Conservation (phyloP, 2,797 vertebrate genomes). For the Melanotaenia trifasciata region DNA sequence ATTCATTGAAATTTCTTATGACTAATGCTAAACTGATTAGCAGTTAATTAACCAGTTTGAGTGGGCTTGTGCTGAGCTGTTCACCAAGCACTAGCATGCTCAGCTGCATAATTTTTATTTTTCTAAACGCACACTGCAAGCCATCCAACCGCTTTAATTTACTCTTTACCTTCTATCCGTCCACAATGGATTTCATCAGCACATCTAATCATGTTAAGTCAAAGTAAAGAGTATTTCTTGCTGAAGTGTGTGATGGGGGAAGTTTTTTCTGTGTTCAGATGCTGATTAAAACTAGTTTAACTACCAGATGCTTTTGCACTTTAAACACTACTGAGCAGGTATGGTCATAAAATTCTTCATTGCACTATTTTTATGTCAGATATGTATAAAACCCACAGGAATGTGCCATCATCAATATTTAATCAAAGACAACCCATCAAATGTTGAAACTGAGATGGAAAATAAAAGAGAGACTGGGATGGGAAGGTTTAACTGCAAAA, state of each 20-base stretch:
- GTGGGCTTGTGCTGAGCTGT: background rate
- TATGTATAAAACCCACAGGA: background rate
- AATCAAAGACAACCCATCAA: background rate
- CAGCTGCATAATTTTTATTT: background rate
- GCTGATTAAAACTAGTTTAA: background rate
- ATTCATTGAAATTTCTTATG: background rate
- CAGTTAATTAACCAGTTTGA: background rate
- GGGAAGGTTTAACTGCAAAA: too few relatives aligned
- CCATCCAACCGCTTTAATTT: background rate
- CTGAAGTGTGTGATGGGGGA: background rate
- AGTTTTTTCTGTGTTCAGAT: constrained; percentile 1
- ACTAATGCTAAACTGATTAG: background rate
- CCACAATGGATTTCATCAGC: background rate
- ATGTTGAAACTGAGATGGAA: background rate
- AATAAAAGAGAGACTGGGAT: too few relatives aligned
- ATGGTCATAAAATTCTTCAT: constrained; percentile 11
- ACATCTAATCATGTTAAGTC: background rate
- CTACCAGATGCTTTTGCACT: background rate
- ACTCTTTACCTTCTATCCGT: background rate
- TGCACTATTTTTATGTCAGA: constrained; percentile 38
- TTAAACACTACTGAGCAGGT: constrained; percentile 19
- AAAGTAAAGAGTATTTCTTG: too few relatives aligned
- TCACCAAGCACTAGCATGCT: background rate
- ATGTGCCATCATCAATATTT: background rate
- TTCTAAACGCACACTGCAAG: background rate